These are phyloP conservation scores for Caranx ignobilis DNA, from an alignment of 2,113 vertebrate species.

Conservation along the genomic window DNA sequence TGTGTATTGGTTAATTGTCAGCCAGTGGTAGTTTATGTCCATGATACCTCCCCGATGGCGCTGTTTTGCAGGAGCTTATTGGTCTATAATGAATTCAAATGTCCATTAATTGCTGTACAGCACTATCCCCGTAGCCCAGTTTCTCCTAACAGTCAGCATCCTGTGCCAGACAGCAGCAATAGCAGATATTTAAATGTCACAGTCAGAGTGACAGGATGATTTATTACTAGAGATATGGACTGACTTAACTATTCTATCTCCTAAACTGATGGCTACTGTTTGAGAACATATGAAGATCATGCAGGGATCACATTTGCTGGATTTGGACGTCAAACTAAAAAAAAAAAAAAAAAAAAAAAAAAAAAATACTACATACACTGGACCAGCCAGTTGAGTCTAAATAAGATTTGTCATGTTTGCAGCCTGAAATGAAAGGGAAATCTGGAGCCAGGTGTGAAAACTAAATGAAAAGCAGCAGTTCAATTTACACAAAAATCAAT, in stretches of 20 bases:
- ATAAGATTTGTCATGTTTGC: not conserved
- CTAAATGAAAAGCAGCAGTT: constrained; percentile 24
- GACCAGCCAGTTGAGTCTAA: not conserved
- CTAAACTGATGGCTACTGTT: not conserved
- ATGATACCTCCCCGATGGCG: not conserved
- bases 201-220: not conserved
- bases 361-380: not conserved
- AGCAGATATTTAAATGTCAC: not conserved
- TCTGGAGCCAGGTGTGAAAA: constrained; percentile 36
- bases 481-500: constrained; percentile 63
- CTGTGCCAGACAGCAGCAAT: not conserved
- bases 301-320: not conserved
- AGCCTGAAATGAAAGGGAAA: not conserved
- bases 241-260: not conserved
- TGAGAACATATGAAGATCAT: not conserved
- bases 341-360: not conserved
- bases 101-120: constrained; percentile 17
- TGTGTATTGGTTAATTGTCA: constrained; percentile 27
- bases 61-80: constrained; percentile 1
- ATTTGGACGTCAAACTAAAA: not conserved
- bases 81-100: constrained; percentile 39
- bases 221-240: not conserved
- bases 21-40: constrained; percentile 13
- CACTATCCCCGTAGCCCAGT: not conserved
- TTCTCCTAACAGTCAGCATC: not conserved